Base-by-base conservation (phyloP, 2,888 invertebrate genomes). In the Pachydiplax longipennis region DNA sequence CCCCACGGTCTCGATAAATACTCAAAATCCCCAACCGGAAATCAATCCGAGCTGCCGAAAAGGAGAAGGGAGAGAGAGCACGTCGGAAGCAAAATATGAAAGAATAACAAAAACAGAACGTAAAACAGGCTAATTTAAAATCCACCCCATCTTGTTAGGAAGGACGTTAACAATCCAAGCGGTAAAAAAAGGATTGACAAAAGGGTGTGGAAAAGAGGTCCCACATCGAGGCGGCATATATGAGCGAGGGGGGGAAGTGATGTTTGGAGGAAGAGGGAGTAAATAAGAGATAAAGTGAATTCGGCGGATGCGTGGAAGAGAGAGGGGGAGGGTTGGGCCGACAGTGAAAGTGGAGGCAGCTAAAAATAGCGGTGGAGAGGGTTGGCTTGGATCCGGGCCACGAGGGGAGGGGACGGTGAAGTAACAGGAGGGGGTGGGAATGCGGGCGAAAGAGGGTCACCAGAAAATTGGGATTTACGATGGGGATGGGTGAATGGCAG, bases 261-360 rank as follows among this genome's bases (percentile, higher is more conserved):
- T n/a, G 37, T 37, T 37, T 35, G 18, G 81, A 8, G 48, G 53
- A 18, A 31, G 4, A 18, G 81, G 83, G 12, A 48, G 25, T 31
- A 13, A 53, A 35, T 53, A 61, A 61, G 61, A 61, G 37, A 22
- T 35, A 37, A 35, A 18, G 37, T 58, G 61, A 87, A 37, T 73
- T 73, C 25, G 61, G 87, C 18, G 87, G 87, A 40, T 37, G 81
- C n/a, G 61, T 37, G 35, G 87, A 37, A 25, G 22, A 35, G 83
- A 35, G 80, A 22, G 83, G 37, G 22, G 65, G 65, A 87, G 87
- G 87, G 87, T 87, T 87, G 87, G 87, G 87, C 61, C 61, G 87
- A 65, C 87, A 61, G 87, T 87, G 87, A 87, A 87, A 87, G 87
- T 87, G 87, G 87, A 87, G 87, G 61, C 37, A 13, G 58, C 87